These are phyloP conservation scores for Tachina fera DNA, from an alignment of 2,888 invertebrate genomes.

Conservation along the genomic window DNA sequence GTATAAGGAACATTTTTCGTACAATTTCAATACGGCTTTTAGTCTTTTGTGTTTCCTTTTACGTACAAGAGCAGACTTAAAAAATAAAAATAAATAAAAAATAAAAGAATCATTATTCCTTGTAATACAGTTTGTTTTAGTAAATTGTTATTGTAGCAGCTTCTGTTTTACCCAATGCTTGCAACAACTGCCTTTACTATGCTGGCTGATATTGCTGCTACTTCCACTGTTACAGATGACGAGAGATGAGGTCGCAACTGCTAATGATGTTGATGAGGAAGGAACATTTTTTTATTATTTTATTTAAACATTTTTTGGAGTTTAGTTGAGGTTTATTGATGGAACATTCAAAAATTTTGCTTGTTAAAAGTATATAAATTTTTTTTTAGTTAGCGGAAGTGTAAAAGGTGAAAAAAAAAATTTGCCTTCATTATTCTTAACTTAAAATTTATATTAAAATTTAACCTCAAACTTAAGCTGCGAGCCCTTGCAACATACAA, in stretches of 20 bases:
- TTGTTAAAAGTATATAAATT: constrained; percentile 17
- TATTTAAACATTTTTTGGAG: constrained; percentile 32
- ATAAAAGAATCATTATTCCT: constrained; percentile 40
- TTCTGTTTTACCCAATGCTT: constrained; percentile 58
- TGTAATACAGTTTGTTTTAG: constrained; percentile 68
- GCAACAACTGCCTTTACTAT: constrained; percentile 8
- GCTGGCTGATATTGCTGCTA: background rate
- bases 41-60: constrained; percentile 70
- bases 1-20: constrained; percentile 50
- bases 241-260: constrained; percentile 4
- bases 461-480: background rate
- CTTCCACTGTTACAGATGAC: constrained; percentile 5
- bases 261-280: constrained; percentile 58
- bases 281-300: constrained; percentile 39
- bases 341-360: constrained; percentile 61
- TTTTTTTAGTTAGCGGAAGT: background rate
- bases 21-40: constrained; percentile 69
- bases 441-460: background rate
- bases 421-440: background rate
- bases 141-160: constrained; percentile 71
- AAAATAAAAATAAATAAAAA: constrained; percentile 4
- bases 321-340: constrained; percentile 55
- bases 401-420: background rate
- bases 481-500: background rate
- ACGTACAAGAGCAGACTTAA: constrained; percentile 35